Evolutionary conservation across 1,140 invertebrate genomes (phyloP), one percentile per base, ranked within the genome.

Genomic region (Wasmannia auropunctata): DNA sequence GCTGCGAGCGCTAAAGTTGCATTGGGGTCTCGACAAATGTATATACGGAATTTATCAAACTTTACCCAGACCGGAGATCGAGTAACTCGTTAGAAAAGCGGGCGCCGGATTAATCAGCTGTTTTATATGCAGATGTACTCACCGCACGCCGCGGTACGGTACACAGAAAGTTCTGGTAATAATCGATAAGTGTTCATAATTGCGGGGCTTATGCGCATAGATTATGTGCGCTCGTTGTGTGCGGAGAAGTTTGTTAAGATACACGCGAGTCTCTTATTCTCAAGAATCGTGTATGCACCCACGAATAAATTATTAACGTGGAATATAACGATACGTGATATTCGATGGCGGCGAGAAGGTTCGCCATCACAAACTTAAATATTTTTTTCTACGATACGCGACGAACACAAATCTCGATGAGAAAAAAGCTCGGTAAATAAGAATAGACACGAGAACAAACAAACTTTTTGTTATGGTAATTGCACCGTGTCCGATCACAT

Each of bases 161-260:
- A 80, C 56, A 76, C 74, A 56, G 43, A 46, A 86, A 89, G 76
- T 89, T 89, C 69, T 74, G 3, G 63, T 83, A 88, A 85, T 85
- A 77, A 89, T 88, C 87, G 88, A 89, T 88, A 69, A 89, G 69
- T 77, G 87, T 69, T 80, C 54, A 79, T 86, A 86, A 88, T 79
- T 86, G 75, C 62, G 31, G 62, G n/a, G 22, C 37, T 51, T 63
- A 58, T 56, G 51, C 34, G 31, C 63, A 72, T 74, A 83, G 54
- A 83, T 83, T 83, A 58, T 60, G 28, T 60, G 54, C 25, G n/a
- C n/a, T n/a, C n/a, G 62, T 69, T 80, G 74, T 75, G 60, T 54
- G 5, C 60, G 5, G n/a, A 19, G 19, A 81, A 89, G 63, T 88
- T 89, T 81, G 88, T 86, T 86, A 88, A 89, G 80, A 88, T 79